Base-by-base conservation (phyloP, 2,888 invertebrate genomes). In the Margaritifera margaritifera region DNA sequence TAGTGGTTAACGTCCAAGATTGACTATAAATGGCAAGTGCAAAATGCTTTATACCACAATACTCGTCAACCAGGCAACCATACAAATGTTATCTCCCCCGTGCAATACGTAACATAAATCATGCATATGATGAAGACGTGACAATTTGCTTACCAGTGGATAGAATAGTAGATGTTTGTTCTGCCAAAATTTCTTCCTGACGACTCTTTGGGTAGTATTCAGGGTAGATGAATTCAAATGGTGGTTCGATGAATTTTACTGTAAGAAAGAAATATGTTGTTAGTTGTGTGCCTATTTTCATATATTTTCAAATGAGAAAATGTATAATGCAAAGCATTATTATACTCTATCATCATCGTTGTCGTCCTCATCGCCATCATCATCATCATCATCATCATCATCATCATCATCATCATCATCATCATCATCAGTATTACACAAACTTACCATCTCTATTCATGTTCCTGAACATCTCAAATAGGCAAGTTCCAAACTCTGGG, bases 401-500 rank as follows among this genome's bases (percentile, higher is more conserved):
- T 50, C 56, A 59, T 65, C 50, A 22, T 65, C 54, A 50, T 64
- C 52, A 55, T 57, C 56, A 4, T 52, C 8, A 59, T 60, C 52
- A 22, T 69, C 69, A 71, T 63, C 71, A 68, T 53, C 71, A 67
- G 15, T 66, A 56, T 27, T 68, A 20, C 54, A 64, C 5, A 5
- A 31, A 63, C 73, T 62, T 69, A 78, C 78, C 75, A 66, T 78
- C 74, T 68, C 69, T 73, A 31, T 75, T 68, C 8, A 81, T 59
- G 15, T 68, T 66, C 25, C 68, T 64, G 42, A 84, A 76, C 72
- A 78, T 74, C 22, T 80, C 77, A 63, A 75, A 80, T 51, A 84
- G 74, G 5, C 78, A 69, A 62, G 62, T 71, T 18, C 86, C 86
- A 66, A 79, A 85, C 54, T 81, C 78, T 20, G 81, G 82, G 57